These are phyloP conservation scores for Chrysopa pallens DNA, from an alignment of 1,140 invertebrate species.

Conservation along the genomic window DNA sequence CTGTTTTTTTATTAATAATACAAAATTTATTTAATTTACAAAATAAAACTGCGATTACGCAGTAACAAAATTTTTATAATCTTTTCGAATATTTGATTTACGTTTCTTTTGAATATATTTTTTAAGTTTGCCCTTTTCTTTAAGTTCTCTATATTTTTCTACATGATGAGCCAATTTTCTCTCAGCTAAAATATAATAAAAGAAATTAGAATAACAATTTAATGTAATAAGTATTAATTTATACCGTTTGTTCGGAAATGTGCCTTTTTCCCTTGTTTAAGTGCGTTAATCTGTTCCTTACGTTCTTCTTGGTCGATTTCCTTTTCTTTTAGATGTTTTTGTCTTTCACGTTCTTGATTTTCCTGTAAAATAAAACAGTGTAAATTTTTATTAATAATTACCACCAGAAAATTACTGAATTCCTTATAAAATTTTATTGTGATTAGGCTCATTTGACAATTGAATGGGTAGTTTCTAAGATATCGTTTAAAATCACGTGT, in stretches of 20 bases:
- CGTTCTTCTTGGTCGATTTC: constrained; percentile 41
- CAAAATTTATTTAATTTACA: too few species aligned
- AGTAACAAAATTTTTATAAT: too few species aligned
- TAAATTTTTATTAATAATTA: too few species aligned
- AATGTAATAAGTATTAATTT: constrained; percentile 4
- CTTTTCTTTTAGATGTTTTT: constrained; percentile 31
- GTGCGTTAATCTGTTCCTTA: constrained; percentile 30
- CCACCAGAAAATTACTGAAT: too few species aligned
- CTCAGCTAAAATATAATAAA: constrained; percentile 38
- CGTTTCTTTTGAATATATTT: constrained; percentile 41
- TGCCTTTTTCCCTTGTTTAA: constrained; percentile 38
- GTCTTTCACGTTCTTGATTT: constrained; percentile 22
- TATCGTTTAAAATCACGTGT: too few species aligned
- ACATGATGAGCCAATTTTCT: constrained; percentile 43
- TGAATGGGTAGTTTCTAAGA: too few species aligned
- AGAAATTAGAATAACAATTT: constrained; percentile 4
- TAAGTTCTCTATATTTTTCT: constrained; percentile 52
- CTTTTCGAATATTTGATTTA: constrained; percentile 16
- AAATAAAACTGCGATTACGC: too few species aligned
- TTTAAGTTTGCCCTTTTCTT: constrained; percentile 47
- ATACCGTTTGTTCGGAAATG: constrained; percentile 56
- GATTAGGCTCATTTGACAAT: too few species aligned
- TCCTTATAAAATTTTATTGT: too few species aligned
- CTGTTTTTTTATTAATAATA: too few species aligned
- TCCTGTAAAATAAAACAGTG: constrained; percentile 15